Conservation (phyloP, 2,113 vertebrate species). For the Pycnonotus jocosus region DNA sequence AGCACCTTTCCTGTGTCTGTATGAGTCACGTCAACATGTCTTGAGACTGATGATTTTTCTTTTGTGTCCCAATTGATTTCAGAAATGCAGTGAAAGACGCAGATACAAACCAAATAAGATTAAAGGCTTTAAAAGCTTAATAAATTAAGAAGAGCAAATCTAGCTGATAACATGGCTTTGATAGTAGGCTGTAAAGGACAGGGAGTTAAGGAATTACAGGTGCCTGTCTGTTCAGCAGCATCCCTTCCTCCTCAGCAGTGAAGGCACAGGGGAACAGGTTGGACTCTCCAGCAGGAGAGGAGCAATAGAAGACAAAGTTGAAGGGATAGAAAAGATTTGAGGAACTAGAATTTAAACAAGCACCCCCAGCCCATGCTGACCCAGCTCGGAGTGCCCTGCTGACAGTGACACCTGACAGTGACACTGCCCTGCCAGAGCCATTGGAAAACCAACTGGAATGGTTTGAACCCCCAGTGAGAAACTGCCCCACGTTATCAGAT, state of each 20-base stretch:
- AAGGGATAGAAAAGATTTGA: neutral
- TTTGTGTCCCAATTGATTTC: neutral
- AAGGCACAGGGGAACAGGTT: neutral
- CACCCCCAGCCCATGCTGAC: neutral
- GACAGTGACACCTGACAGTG: neutral
- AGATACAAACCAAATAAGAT: neutral
- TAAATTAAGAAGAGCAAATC: constrained; percentile 12
- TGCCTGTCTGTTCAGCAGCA: neutral
- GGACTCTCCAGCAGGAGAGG: neutral
- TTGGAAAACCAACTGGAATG: neutral
- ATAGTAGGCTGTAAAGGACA: neutral
- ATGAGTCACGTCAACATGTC: accelerated
- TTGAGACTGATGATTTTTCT: neutral
- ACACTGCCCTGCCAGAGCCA: neutral
- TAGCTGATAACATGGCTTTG: neutral
- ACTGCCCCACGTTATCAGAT: neutral
- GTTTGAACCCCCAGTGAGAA: neutral
- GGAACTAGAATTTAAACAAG: neutral
- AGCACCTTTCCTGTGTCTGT: neutral
- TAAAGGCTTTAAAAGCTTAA: constrained; percentile 31
- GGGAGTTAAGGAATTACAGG: neutral
- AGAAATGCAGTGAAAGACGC: neutral
- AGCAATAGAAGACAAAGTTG: neutral
- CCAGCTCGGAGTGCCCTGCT: neutral
- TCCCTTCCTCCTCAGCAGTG: neutral